phyloP scores from a whole-genome alignment of 1,140 invertebrate species.

The Nephila pilipes region DNA sequence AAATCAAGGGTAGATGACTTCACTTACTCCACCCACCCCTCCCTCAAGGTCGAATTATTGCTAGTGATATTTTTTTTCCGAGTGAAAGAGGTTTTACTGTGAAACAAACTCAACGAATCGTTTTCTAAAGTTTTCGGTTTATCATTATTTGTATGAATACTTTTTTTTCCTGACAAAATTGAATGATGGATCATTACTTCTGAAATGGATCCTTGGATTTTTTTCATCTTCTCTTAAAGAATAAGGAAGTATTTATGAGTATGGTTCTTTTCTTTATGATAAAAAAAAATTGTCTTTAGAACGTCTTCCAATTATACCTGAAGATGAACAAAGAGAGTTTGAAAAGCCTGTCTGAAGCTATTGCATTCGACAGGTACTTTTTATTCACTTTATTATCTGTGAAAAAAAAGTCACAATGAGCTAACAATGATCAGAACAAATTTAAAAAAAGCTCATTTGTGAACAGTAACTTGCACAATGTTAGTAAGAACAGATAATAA shows the following conservation, averaged over 20 bases:
- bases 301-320: not conserved
- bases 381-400: not conserved
- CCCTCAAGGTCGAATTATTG: not conserved
- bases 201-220: not conserved
- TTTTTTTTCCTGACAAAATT: not conserved
- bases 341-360: not conserved
- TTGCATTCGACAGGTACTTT: not conserved
- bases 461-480: too few species aligned
- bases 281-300: not conserved
- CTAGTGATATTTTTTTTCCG: not conserved
- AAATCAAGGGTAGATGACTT: constrained; percentile 4
- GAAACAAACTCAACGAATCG: too few species aligned
- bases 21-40: not conserved
- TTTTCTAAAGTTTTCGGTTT: not conserved
- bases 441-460: too few species aligned
- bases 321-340: not conserved
- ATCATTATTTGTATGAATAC: not conserved
- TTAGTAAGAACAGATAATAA: too few species aligned
- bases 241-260: constrained; percentile 13
- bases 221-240: not conserved
- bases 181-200: not conserved
- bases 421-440: not conserved
- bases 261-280: not conserved
- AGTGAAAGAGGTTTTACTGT: not conserved
- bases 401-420: not conserved